Evolutionary conservation across 1,140 invertebrate species (phyloP).

Genomic region (Mactra quadrangularis): DNA sequence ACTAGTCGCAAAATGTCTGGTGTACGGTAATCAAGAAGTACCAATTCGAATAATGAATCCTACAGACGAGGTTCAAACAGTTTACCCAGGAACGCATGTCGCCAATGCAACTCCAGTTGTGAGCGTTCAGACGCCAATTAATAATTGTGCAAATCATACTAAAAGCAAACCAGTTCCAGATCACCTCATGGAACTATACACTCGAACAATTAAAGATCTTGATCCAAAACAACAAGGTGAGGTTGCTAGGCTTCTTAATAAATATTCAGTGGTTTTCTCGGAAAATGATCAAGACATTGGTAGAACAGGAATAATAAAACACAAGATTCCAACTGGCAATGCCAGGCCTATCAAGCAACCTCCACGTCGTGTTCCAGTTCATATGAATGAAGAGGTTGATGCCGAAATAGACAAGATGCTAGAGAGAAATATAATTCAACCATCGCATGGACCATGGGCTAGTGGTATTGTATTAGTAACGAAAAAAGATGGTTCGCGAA

Average conservation of each 20-base stretch:
- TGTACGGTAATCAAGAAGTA: background rate
- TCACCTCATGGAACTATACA: background rate
- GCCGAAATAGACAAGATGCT: slow-evolving; percentile 67
- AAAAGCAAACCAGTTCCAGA: too few relatives aligned
- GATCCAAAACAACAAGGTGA: too few relatives aligned
- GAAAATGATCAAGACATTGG: slow-evolving; percentile 40
- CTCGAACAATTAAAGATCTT: too few relatives aligned
- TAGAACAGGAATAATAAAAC: slow-evolving; percentile 23
- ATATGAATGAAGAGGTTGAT: slow-evolving; percentile 22
- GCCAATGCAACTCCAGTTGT: too few relatives aligned
- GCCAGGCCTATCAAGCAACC: slow-evolving; percentile 49
- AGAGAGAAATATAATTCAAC: slow-evolving; percentile 77
- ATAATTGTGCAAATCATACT: too few relatives aligned
- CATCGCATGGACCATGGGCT: slow-evolving; percentile 83
- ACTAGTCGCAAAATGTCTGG: background rate
- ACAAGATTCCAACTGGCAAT: slow-evolving; percentile 52
- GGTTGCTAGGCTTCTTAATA: too few relatives aligned
- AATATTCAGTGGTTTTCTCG: too few relatives aligned
- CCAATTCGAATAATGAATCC: background rate
- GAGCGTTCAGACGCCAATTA: too few relatives aligned
- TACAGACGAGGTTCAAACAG: background rate
- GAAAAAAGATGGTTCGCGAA: slow-evolving; percentile 83
- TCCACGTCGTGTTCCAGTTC: slow-evolving; percentile 28
- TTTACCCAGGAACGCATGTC: background rate
- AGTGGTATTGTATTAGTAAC: slow-evolving; percentile 84